phyloP scores from a whole-genome alignment of 2,113 vertebrate species.

The Alaudala cheleensis region DNA sequence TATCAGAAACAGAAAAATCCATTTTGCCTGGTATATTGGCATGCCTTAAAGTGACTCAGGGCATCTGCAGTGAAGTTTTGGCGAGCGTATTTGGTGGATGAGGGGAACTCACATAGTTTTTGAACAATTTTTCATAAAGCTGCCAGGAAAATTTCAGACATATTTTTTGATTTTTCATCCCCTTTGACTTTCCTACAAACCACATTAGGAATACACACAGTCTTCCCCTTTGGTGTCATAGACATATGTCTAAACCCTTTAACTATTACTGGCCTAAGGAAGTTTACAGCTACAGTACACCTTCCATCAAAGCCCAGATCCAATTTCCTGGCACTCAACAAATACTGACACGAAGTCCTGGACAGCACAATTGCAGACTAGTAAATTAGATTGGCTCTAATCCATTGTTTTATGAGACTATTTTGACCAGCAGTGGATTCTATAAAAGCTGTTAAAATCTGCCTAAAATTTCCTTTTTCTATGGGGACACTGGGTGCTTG shows the following conservation, averaged over 20 bases:
- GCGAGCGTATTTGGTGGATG: neutral
- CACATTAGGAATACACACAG: neutral
- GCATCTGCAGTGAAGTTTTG: neutral
- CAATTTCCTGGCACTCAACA: neutral
- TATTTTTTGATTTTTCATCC: neutral
- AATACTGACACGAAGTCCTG: neutral
- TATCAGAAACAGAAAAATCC: neutral
- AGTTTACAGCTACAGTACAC: neutral
- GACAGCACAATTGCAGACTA: neutral
- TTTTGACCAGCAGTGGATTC: neutral
- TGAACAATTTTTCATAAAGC: neutral
- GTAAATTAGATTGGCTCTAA: neutral
- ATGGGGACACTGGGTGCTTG: accelerated
- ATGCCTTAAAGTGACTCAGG: neutral
- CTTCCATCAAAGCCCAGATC: accelerated
- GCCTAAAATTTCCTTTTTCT: neutral
- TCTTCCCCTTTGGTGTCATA: neutral
- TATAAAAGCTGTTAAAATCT: neutral
- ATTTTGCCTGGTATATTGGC: neutral
- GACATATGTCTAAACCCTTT: neutral
- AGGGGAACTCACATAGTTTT: neutral
- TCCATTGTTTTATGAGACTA: neutral
- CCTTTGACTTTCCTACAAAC: neutral
- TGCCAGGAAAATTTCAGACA: neutral
- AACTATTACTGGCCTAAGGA: neutral